Percentiles rank a stretch among this genome's conserved stretches.
phyloP scores from a whole-genome alignment of 1,140 invertebrate genomes.

The Cyclina sinensis region DNA sequence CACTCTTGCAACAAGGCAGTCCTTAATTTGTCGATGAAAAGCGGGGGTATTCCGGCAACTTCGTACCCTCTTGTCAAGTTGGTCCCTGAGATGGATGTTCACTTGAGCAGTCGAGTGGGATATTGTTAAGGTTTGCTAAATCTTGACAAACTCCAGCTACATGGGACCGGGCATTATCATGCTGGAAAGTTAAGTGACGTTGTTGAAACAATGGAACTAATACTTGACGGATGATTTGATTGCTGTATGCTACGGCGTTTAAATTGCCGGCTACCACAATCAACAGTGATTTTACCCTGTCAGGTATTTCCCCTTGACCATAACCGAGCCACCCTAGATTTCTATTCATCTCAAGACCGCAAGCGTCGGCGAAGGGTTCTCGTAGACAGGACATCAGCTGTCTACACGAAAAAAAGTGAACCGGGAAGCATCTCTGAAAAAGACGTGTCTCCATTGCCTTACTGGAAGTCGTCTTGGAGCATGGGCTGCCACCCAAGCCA shows the following conservation, averaged over 20 bases:
- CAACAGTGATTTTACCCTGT: background rate
- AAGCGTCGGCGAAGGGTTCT: background rate
- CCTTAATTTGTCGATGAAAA: background rate
- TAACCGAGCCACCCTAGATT: background rate
- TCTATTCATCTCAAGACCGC: background rate
- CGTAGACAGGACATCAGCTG: background rate
- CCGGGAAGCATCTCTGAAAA: too few species aligned
- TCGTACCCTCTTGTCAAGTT: slow-evolving; percentile 9
- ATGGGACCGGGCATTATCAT: background rate
- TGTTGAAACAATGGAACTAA: background rate
- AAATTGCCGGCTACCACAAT: background rate
- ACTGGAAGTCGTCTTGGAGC: slow-evolving; percentile 1
- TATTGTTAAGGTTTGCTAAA: background rate
- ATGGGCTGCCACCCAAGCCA: slow-evolving; percentile 24
- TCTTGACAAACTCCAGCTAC: background rate
- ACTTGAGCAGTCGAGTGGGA: background rate
- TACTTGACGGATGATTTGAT: background rate
- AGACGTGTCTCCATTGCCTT: background rate
- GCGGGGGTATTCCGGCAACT: background rate
- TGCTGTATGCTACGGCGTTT: background rate
- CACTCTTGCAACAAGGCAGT: background rate
- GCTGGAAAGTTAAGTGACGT: background rate
- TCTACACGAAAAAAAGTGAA: background rate
- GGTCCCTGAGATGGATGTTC: background rate
- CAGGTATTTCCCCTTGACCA: background rate